These are phyloP conservation scores for Cerastis rubricosa DNA, from an alignment of 2,888 invertebrate species.

Conservation along the genomic window DNA sequence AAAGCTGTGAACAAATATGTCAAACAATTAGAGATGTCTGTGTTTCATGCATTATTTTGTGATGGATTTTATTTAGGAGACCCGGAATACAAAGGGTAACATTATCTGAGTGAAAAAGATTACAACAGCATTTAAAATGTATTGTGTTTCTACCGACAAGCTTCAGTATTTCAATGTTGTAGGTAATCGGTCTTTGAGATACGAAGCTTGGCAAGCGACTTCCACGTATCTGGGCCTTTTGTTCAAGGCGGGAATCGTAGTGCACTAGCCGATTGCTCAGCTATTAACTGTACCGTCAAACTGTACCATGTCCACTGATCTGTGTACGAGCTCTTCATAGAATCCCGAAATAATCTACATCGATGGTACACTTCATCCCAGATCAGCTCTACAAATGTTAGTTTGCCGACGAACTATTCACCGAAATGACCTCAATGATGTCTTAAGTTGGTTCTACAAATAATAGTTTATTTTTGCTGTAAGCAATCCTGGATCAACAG, in stretches of 20 bases:
- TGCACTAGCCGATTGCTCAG: background rate
- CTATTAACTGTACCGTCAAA: background rate
- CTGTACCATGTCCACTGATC: background rate
- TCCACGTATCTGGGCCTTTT: background rate
- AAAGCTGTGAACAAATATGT: constrained; percentile 46
- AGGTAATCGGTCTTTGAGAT: too few relatives aligned
- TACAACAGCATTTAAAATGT: background rate
- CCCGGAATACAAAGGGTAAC: background rate
- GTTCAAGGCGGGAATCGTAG: background rate
- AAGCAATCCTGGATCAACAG: background rate
- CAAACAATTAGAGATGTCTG: constrained; percentile 16
- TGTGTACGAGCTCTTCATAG: background rate
- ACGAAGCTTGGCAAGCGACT: background rate
- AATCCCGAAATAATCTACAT: background rate
- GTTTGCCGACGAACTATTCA: background rate
- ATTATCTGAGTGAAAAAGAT: background rate
- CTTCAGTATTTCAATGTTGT: too few relatives aligned
- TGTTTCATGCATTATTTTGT: background rate
- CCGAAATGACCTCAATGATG: background rate
- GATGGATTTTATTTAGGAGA: too few relatives aligned
- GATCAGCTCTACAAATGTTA: background rate
- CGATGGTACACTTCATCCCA: background rate
- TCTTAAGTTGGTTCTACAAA: background rate
- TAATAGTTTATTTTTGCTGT: background rate
- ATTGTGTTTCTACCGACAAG: background rate